Evolutionary conservation across 2,797 vertebrate species (phyloP).

Genomic region (Falco cherrug): DNA sequence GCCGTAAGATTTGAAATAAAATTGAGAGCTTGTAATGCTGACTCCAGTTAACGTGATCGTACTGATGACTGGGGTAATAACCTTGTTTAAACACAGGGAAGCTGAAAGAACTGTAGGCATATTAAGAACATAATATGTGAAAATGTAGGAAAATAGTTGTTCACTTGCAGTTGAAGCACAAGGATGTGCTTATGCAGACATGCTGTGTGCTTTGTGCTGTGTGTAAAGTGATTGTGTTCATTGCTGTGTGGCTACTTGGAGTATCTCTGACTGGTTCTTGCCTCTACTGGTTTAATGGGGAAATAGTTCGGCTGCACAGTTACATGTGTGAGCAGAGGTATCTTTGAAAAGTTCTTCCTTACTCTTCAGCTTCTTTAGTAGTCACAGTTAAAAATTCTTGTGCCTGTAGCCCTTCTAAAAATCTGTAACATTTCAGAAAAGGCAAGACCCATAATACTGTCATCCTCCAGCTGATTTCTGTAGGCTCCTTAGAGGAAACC

Average conservation of each 20-base stretch:
- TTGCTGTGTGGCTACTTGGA: background rate
- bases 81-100: background rate
- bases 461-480: slow-evolving; percentile 18
- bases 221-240: rapidly evolving
- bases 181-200: background rate
- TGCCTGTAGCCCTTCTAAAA: slow-evolving; percentile 14
- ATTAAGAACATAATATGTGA: background rate
- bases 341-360: background rate
- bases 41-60: background rate
- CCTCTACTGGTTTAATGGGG: background rate
- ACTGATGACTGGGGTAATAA: background rate
- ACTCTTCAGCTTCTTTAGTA: background rate
- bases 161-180: background rate
- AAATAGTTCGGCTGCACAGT: background rate
- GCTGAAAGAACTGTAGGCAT: background rate
- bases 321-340: rapidly evolving
- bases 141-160: background rate
- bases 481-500: slow-evolving; percentile 17
- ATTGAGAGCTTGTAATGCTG: background rate
- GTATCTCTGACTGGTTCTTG: background rate
- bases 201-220: rapidly evolving
- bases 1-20: background rate
- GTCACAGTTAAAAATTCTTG: background rate
- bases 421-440: slow-evolving; percentile 3
- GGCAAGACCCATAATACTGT: background rate